Conservation (phyloP, 1,140 invertebrate genomes). For the Drosophila tropicalis region DNA sequence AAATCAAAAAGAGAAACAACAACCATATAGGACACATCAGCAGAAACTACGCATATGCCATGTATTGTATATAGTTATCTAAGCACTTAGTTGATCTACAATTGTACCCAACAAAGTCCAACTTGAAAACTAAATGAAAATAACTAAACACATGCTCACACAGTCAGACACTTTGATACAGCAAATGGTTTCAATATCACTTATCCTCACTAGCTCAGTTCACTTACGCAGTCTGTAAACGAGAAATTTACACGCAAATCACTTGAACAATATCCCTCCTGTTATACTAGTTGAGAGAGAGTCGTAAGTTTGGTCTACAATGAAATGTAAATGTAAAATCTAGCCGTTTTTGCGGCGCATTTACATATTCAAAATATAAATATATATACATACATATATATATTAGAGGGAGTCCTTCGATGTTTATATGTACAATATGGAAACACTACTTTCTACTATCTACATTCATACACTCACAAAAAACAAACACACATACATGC, state of each 20-base stretch:
- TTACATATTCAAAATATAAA: slow-evolving; percentile 16
- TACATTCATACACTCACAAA: not conserved
- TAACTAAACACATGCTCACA: slow-evolving; percentile 21
- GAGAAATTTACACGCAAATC: slow-evolving; percentile 16
- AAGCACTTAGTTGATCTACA: slow-evolving; percentile 19
- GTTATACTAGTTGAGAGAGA: slow-evolving; percentile 13
- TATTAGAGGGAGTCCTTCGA: slow-evolving; percentile 41
- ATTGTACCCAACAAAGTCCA: slow-evolving; percentile 8
- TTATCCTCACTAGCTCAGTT: slow-evolving; percentile 37
- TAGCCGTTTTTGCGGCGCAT: slow-evolving; percentile 50
- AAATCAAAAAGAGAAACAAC: not conserved
- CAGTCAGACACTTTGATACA: slow-evolving; percentile 26
- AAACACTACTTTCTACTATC: slow-evolving; percentile 43
- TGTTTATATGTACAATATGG: slow-evolving; percentile 51
- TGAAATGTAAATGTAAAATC: slow-evolving; percentile 18
- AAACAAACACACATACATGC: slow-evolving; percentile 28
- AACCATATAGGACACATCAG: not conserved
- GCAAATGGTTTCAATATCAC: slow-evolving; percentile 68
- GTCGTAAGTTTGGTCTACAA: slow-evolving; percentile 37
- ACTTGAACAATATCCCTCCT: slow-evolving; percentile 14
- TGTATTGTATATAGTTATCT: slow-evolving; percentile 3
- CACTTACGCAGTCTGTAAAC: slow-evolving; percentile 12
- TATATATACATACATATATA: slow-evolving; percentile 18
- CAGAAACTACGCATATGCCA: slow-evolving; percentile 16
- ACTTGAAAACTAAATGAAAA: slow-evolving; percentile 49